Base-by-base conservation (phyloP, 2,797 vertebrate species). In the Aulostomus chinensis region DNA sequence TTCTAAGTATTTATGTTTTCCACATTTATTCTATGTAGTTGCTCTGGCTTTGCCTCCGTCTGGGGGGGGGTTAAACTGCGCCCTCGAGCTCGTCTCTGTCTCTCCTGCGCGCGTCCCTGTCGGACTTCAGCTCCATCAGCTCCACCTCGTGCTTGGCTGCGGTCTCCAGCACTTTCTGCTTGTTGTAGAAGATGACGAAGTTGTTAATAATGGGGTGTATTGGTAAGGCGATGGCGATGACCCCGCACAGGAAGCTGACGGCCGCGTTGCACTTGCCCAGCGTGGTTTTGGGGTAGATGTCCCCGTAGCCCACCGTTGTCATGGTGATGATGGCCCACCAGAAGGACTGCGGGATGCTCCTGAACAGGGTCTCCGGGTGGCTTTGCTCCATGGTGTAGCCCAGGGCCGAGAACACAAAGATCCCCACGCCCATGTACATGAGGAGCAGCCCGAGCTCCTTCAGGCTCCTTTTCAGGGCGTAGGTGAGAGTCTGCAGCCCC, bases 301-400 rank as follows among this genome's bases (percentile, higher is more conserved):
- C 97, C 0, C 97, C 97, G 0, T 98, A 99, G 15, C 97, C 97
- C 43, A 99, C 96, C 0, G 97, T 99, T 30, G 97, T 99, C 96
- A 99, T 99, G 75, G 97, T 99, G 83, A 99, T 98, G 79, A 98
- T 95, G 67, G 97, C 96, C 97, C 97, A 98, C 97, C 97, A 99
- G 80, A 98, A 99, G 1, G 96, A 97, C 62, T 99, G 97, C 3
- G 96, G 96, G 76, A 98, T 99, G 89, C 97, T 99, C 81, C 92
- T 94, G 78, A 99, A 99, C 9, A 99, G 88, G 1, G 96, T 99
- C 73, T 99, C 96, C 0, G 97, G 95, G 65, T 98, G 96, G 48
- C 93, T 95, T 72, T 98, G 97, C 77, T 99, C 97, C 93, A 98
- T 94, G 34, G 96, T 98, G 78, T 98, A 98, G 52, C 90, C 97